Evolutionary conservation across 2,797 vertebrate species (phyloP).

Genomic region (Falco berigora): DNA sequence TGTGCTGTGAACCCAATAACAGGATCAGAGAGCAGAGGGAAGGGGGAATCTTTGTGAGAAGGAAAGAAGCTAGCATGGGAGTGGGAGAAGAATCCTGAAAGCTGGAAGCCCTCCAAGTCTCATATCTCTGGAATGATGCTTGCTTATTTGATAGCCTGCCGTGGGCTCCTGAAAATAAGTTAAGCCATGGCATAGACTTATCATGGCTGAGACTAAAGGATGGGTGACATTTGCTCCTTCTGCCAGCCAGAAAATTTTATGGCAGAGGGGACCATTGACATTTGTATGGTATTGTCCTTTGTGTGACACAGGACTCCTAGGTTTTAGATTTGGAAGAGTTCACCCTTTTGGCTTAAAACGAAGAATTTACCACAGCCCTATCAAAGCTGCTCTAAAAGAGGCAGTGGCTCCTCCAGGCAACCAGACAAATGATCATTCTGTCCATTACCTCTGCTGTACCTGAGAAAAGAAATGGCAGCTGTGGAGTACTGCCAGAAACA

Average conservation of each 20-base stretch:
- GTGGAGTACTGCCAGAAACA: background rate
- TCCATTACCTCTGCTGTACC: background rate
- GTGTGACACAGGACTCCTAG: background rate
- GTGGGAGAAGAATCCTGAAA: background rate
- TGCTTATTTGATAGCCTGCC: background rate
- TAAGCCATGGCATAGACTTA: background rate
- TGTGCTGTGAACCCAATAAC: background rate
- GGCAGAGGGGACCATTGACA: accelerated
- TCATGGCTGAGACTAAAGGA: background rate
- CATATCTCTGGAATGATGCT: background rate
- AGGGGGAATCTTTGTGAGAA: background rate
- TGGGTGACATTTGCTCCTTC: background rate
- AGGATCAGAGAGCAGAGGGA: background rate
- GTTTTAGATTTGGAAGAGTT: background rate
- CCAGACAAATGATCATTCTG: background rate
- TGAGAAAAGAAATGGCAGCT: background rate
- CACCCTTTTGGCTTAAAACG: accelerated
- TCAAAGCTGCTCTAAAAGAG: background rate
- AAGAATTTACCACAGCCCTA: background rate
- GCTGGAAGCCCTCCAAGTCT: slow-evolving; percentile 16
- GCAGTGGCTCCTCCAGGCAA: background rate
- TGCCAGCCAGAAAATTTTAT: background rate
- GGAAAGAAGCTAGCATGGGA: background rate
- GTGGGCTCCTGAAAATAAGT: background rate
- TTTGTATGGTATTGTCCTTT: background rate